Percentiles rank a stretch among this genome's conserved stretches.
These are phyloP conservation scores for Entomobrya proxima DNA, from an alignment of 2,888 invertebrate species.

Conservation along the genomic window DNA sequence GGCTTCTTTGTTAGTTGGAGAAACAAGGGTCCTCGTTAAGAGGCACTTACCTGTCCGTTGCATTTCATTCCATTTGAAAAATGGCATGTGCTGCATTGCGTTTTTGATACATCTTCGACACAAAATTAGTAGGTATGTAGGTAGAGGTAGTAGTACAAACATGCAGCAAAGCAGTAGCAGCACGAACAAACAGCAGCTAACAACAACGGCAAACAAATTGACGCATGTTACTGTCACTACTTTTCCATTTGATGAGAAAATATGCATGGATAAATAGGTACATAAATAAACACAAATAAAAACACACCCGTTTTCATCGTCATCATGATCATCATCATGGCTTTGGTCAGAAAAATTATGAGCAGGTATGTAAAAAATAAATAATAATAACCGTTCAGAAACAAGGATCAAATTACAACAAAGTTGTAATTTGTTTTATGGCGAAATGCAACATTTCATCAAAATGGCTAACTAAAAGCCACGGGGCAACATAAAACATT, in stretches of 20 bases:
- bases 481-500: slow-evolving; percentile 64
- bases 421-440: slow-evolving; percentile 51
- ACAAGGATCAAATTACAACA: slow-evolving; percentile 49
- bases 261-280: slow-evolving; percentile 44
- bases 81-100: slow-evolving; percentile 39
- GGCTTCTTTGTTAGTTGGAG: background rate
- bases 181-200: background rate
- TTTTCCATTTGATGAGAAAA: slow-evolving; percentile 50
- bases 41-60: slow-evolving; percentile 26
- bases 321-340: slow-evolving; percentile 1
- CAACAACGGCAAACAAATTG: slow-evolving; percentile 58
- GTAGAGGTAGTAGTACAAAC: background rate
- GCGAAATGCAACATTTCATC: slow-evolving; percentile 34
- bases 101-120: background rate
- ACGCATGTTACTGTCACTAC: slow-evolving; percentile 64
- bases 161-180: slow-evolving; percentile 4
- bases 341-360: background rate
- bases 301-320: slow-evolving; percentile 57
- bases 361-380: background rate
- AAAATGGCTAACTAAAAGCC: slow-evolving; percentile 51
- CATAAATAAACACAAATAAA: slow-evolving; percentile 29
- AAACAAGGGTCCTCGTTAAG: slow-evolving; percentile 59
- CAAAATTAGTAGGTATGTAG: background rate
- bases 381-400: slow-evolving; percentile 1
- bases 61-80: slow-evolving; percentile 30